These are phyloP conservation scores for Patella ulyssiponensis DNA, from an alignment of 2,888 invertebrate genomes.

Conservation along the genomic window DNA sequence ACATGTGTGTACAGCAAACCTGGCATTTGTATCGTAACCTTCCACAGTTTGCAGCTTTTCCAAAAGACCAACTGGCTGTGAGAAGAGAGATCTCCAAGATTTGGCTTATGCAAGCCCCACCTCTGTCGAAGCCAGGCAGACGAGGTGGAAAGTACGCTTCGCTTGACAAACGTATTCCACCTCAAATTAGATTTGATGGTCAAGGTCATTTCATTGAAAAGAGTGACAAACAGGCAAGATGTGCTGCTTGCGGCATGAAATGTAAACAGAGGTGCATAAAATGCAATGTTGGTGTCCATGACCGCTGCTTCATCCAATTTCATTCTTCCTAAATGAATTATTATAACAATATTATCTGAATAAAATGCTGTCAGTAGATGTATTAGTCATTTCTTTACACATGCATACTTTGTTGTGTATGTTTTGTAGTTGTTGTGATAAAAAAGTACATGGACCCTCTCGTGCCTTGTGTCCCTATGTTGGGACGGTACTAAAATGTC, in stretches of 20 bases:
- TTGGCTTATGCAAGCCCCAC: neutral
- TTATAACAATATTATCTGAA: neutral
- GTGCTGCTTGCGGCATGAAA: slow-evolving; percentile 13
- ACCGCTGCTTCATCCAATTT: slow-evolving; percentile 4
- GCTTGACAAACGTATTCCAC: slow-evolving; percentile 8
- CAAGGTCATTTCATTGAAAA: slow-evolving; percentile 9
- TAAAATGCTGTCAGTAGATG: neutral
- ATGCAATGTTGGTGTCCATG: slow-evolving; percentile 17
- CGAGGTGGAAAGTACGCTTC: neutral
- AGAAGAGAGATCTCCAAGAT: slow-evolving; percentile 1
- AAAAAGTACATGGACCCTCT: neutral
- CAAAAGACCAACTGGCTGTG: neutral
- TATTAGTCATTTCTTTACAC: neutral
- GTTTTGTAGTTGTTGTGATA: too few species aligned
- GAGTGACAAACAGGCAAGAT: neutral
- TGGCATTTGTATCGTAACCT: slow-evolving; percentile 3
- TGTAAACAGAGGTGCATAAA: slow-evolving; percentile 3
- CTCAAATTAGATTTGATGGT: neutral
- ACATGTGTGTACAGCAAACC: too few species aligned
- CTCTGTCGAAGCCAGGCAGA: neutral
- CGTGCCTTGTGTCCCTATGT: neutral
- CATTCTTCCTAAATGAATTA: neutral
- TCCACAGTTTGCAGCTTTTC: neutral
- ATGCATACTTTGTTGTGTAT: too few species aligned
- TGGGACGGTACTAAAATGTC: neutral